phyloP scores from a whole-genome alignment of 2,888 invertebrate genomes.

The Acanthopleura granulata region DNA sequence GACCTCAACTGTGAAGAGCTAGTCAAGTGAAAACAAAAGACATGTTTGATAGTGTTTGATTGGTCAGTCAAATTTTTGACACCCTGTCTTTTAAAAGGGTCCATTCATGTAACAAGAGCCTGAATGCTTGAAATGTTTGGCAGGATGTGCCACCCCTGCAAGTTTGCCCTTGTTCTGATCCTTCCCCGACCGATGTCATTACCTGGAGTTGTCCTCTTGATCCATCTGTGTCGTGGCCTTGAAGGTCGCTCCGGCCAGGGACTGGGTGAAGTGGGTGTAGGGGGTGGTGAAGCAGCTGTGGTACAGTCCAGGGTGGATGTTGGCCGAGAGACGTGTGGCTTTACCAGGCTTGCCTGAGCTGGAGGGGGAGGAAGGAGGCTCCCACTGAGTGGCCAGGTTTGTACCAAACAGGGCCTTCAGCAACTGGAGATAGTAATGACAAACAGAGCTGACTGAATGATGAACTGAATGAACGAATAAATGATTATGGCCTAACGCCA shows the following conservation, averaged over 20 bases:
- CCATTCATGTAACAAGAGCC: no score
- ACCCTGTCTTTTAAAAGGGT: no score
- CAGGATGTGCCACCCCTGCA: no score
- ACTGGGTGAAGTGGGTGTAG: slow-evolving; percentile 69
- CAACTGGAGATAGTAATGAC: slow-evolving; percentile 64
- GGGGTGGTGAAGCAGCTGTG: slow-evolving; percentile 69
- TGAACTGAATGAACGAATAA: no score
- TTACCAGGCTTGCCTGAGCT: slow-evolving; percentile 53
- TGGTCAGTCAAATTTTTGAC: no score
- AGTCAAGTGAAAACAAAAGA: no score
- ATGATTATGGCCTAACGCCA: no score
- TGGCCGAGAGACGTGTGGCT: slow-evolving; percentile 47
- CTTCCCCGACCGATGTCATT: not conserved
- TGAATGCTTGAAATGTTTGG: no score
- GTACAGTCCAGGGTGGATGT: slow-evolving; percentile 66
- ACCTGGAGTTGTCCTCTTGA: slow-evolving; percentile 58
- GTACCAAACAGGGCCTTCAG: slow-evolving; percentile 81
- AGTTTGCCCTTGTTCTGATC: no score
- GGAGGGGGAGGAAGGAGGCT: slow-evolving; percentile 43
- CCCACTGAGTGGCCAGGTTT: slow-evolving; percentile 75
- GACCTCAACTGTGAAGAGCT: no score
- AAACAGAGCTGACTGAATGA: not conserved
- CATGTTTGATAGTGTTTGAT: no score
- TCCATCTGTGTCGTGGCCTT: slow-evolving; percentile 54
- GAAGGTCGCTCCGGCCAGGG: slow-evolving; percentile 62